Evolutionary conservation across 2,797 vertebrate species (phyloP), one percentile per base, ranked within the genome.

Genomic region (Nothura maculosa): DNA sequence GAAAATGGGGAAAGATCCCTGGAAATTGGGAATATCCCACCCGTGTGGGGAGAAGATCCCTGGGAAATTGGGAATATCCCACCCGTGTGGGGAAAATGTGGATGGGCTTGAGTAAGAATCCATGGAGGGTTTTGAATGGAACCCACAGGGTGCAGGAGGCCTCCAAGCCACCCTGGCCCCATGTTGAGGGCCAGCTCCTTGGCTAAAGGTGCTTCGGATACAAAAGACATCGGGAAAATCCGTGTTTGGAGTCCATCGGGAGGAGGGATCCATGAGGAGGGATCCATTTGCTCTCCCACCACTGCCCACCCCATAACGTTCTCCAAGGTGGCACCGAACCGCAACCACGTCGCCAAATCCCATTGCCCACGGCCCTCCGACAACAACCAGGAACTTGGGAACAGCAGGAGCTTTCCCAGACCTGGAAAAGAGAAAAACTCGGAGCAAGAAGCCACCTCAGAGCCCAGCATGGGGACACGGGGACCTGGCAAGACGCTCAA

Each of bases 101-200:
- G 0, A 3, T 1, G 24, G 19, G 12, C 43, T 4, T 5, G 30
- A n/a, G 30, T 30, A n/a, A 4, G 1, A 43, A 80, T 0, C 45
- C 0, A 2, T 0, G 1, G 7, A 43, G 40, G 14, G 1, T 36
- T n/a, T 21, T 4, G 22, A 3, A 24, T 12, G 30, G 50, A 25
- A 16, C 15, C 14, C 9, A 52, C 50, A 28, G 14, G 50, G 50
- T n/a, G n/a, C n/a, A 19, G 52, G 30, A 54, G 52, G 52, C 14
- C 52, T 54, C 52, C 52, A 28, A 52, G 50, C 16, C 50, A 28
- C 50, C 27, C 27, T 9, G 28, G 17, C 54, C 19, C 18, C 28
- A n/a, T 5, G 30, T n/a, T n/a, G 54, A 18, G 54, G 54, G 19
- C 54, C 30, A n/a, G 54, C 54, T n/a, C 18, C 18, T 55, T 12